Evolutionary conservation across 1,140 invertebrate species (phyloP), one percentile per base, ranked within the genome.

Genomic region (Cheumatopsyche charites): DNA sequence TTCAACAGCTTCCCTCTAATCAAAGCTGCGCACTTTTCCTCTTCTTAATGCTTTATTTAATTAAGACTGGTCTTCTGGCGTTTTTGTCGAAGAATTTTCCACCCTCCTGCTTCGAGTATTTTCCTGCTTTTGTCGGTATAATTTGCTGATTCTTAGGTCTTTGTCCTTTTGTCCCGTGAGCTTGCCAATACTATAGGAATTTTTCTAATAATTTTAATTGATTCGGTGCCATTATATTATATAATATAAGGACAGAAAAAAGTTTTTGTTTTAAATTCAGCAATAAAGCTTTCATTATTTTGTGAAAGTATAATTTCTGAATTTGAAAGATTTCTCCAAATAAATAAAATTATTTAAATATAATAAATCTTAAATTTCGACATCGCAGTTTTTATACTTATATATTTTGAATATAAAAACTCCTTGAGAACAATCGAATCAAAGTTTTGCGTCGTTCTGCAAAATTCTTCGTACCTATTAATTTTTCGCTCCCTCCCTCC

Each of bases 21-120:
- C 74, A 73, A 71, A 45, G 19, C 49, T 71, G 43, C 58, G 49
- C 63, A 67, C 66, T 69, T 69, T 36, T 63, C 43, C 62, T 68
- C 71, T 36, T 3, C 29, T 55, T 74, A 63, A 71, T 71, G 66
- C 65, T 75, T 70, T 69, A 75, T 75, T 75, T 75, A 75, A 75
- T 75, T 75, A 75, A 75, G 70, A 72, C 67, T 69, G 52, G 55
- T 55, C 36, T 66, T 67, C 49, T 61, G 19, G 21, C 41, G 47
- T 13, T 25, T 23, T 42, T 36, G 4, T 36, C 1, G 15, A 45
- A 67, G 26, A 62, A 49, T 55, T 68, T 52, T 63, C 41, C n/a
- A 11, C 62, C 62, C 66, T 68, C 29, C 66, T 36, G 25, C 21
- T 61, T 13, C 7, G 23, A 61, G n/a, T 23, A 5, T 61, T 61